phyloP scores from a whole-genome alignment of 2,888 invertebrate species.

The Sinopyrophorus schimmeli region DNA sequence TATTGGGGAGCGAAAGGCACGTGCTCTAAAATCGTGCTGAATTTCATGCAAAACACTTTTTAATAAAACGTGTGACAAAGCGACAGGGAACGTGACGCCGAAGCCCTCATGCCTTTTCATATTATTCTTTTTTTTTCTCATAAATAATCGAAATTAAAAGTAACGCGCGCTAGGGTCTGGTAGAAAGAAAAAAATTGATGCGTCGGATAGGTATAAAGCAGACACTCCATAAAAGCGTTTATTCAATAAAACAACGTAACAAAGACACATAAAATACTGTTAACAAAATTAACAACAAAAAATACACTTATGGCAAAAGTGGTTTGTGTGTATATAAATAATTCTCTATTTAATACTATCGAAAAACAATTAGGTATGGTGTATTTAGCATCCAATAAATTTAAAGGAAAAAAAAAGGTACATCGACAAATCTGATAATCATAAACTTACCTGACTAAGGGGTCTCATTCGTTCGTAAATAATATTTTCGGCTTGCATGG shows the following conservation, averaged over 20 bases:
- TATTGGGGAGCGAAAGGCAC: constrained; percentile 24
- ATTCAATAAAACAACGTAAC: constrained; percentile 35
- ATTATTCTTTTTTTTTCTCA: too few relatives aligned
- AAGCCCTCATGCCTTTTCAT: constrained; percentile 5
- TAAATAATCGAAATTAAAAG: too few relatives aligned
- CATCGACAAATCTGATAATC: constrained; percentile 25
- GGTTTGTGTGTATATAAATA: constrained; percentile 25
- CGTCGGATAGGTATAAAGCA: too few relatives aligned
- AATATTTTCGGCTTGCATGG: constrained; percentile 83
- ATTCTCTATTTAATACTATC: constrained; percentile 19
- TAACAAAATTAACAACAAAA: constrained; percentile 31
- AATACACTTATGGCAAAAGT: constrained; percentile 29
- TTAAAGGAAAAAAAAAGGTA: constrained; percentile 19
- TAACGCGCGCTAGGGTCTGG: too few relatives aligned
- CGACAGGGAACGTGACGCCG: too few relatives aligned
- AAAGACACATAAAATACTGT: constrained; percentile 36
- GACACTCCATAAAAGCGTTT: constrained; percentile 33
- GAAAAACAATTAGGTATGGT: too few relatives aligned
- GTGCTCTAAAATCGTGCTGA: constrained; percentile 32
- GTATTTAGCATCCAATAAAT: constrained; percentile 23
- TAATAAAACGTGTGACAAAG: too few relatives aligned
- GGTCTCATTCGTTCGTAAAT: constrained; percentile 90
- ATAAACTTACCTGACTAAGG: constrained; percentile 80
- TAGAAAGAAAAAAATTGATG: too few relatives aligned
- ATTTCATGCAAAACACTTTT: constrained; percentile 27